Evolutionary conservation across 2,113 vertebrate species (phyloP), one percentile per base, ranked within the genome.

Genomic region (Charadrius vociferus): DNA sequence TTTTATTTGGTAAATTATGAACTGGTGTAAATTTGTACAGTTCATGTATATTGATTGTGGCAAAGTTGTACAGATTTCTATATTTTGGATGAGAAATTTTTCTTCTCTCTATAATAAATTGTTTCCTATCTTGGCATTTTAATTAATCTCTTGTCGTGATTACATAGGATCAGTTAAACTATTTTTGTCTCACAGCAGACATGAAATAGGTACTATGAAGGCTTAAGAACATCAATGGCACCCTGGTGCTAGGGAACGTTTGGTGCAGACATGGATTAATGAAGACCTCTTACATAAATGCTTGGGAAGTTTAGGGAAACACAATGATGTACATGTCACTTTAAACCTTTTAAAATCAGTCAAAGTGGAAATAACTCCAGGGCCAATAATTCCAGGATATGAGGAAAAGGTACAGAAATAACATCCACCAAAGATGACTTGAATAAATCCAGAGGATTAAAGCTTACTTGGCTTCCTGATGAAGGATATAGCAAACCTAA

Each of bases 1-100:
- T 99, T 99, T 99, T 99, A 98, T 98, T 98, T 98, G 99, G 99
- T 99, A 99, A 99, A 99, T 99, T 99, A 99, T 99, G 99, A 99
- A 99, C 99, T 99, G 99, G 99, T 99, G 99, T 99, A 99, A 99
- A 99, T 99, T 99, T 99, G 99, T 99, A 99, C 99, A 99, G 99
- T 99, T 99, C 99, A 99, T 99, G 99, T 99, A 99, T 99, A 99
- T 99, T 99, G 99, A 99, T 99, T 99, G 99, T 99, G 99, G 98
- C 99, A 99, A 99, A 99, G 99, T 99, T 99, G 99, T 99, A 99
- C 99, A 99, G 99, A 99, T 99, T 99, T 99, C 99, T 99, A 99
- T 99, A 99, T 99, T 99, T 99, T 99, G 99, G 98, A 99, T 99
- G 99, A 99, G 99, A 99, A 99, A 99, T 98, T 99, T 99, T 99